Conservation (phyloP, 2,888 invertebrate species). For the Dione juno region DNA sequence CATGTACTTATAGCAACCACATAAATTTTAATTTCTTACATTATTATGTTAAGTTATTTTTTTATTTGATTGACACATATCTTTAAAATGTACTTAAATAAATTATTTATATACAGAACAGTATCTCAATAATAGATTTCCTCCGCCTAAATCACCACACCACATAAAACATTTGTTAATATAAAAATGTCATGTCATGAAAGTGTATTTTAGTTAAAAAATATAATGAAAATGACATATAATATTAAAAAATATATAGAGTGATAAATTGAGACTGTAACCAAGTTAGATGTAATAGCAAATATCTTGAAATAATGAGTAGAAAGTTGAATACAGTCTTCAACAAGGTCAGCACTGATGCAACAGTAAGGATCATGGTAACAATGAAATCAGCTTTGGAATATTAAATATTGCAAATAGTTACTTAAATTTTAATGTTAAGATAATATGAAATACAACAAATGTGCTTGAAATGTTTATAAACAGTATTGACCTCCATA, state of each 20-base stretch:
- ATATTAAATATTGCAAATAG: conserved; percentile 8
- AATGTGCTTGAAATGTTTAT: conserved; percentile 72
- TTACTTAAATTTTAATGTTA: neutral
- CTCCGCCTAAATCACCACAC: too few species aligned
- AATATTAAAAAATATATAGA: neutral
- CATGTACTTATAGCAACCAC: too few species aligned
- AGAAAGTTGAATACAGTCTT: conserved; percentile 61
- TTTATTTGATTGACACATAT: too few species aligned
- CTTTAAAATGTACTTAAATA: too few species aligned
- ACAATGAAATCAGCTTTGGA: conserved; percentile 4
- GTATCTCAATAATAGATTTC: too few species aligned
- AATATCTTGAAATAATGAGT: conserved; percentile 51
- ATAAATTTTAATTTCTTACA: too few species aligned
- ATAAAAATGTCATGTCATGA: too few species aligned
- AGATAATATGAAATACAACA: conserved; percentile 43
- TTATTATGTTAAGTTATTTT: too few species aligned
- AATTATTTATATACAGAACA: too few species aligned
- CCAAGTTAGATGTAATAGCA: conserved; percentile 4
- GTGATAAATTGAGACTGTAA: neutral
- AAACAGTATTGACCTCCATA: conserved; percentile 79
- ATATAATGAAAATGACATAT: neutral
- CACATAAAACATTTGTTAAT: too few species aligned
- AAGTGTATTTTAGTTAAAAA: too few species aligned
- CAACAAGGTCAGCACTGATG: conserved; percentile 64
- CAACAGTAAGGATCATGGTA: conserved; percentile 48